These are phyloP conservation scores for Erannis defoliaria DNA, from an alignment of 2,888 invertebrate genomes.

Conservation along the genomic window DNA sequence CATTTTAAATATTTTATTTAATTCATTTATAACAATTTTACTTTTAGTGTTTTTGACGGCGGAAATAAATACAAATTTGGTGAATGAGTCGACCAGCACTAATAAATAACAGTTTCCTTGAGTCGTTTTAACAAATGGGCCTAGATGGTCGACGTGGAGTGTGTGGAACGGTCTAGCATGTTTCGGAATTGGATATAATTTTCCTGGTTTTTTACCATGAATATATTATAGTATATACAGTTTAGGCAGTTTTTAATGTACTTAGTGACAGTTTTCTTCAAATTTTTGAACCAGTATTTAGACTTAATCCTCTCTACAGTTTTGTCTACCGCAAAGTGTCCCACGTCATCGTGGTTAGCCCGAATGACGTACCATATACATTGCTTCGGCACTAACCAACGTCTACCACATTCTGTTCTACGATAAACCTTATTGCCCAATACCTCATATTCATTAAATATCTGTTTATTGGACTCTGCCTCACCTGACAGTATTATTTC, in stretches of 20 bases:
- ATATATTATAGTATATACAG: background rate
- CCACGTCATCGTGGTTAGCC: background rate
- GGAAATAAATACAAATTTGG: constrained; percentile 51
- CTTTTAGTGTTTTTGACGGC: constrained; percentile 44
- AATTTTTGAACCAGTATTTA: background rate
- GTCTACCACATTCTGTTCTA: constrained; percentile 45
- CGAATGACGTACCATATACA: background rate
- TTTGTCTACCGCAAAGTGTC: background rate
- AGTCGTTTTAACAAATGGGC: constrained; percentile 41
- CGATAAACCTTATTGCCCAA: constrained; percentile 49
- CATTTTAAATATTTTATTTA: constrained; percentile 45
- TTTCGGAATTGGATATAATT: constrained; percentile 30
- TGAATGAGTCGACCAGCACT: constrained; percentile 40
- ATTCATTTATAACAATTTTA: constrained; percentile 37
- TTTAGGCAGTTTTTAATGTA: constrained; percentile 1
- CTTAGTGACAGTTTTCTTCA: background rate
- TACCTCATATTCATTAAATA: constrained; percentile 47
- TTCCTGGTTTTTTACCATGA: background rate
- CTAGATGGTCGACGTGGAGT: constrained; percentile 51
- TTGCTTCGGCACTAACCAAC: constrained; percentile 31
- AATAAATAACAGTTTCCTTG: constrained; percentile 48
- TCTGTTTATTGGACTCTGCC: constrained; percentile 37
- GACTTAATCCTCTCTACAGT: background rate
- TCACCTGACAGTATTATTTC: constrained; percentile 41
- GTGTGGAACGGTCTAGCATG: constrained; percentile 35